phyloP scores from a whole-genome alignment of 2,113 vertebrate genomes.

The Ibidorhyncha struthersii region DNA sequence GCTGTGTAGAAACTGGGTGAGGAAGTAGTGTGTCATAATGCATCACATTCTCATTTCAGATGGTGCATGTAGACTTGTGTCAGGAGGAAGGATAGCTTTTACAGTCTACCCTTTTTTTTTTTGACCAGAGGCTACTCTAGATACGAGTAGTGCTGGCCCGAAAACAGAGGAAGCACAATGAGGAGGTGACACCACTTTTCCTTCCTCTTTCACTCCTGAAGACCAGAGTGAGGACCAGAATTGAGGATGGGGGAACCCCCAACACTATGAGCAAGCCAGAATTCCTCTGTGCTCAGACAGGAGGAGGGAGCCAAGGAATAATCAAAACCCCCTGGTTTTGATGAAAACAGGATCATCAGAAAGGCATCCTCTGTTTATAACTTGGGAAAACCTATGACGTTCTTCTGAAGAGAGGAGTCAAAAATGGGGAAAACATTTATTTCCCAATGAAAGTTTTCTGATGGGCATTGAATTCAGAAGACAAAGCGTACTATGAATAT shows the following conservation, averaged over 20 bases:
- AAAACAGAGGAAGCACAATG: not conserved
- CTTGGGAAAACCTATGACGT: not conserved
- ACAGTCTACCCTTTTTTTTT: not conserved
- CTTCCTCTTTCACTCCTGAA: not conserved
- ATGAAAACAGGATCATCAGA: not conserved
- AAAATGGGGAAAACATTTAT: not conserved
- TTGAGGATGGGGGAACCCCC: not conserved
- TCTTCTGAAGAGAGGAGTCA: not conserved
- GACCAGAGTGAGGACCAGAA: not conserved
- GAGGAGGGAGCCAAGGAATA: not conserved
- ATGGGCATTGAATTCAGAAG: not conserved
- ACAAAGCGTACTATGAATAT: not conserved
- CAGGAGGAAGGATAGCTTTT: not conserved
- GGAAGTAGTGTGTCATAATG: not conserved
- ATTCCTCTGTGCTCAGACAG: not conserved
- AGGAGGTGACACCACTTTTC: not conserved
- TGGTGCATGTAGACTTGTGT: not conserved
- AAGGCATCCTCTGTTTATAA: not conserved
- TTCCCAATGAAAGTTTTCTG: not conserved
- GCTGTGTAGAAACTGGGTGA: not conserved
- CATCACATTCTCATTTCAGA: not conserved
- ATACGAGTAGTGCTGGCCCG: not conserved
- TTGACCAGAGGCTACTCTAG: not conserved
- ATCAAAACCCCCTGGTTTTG: accelerated
- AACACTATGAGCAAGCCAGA: not conserved